These are phyloP conservation scores for Todiramphus saurophagus DNA, from an alignment of 2,113 vertebrate genomes.

Conservation along the genomic window DNA sequence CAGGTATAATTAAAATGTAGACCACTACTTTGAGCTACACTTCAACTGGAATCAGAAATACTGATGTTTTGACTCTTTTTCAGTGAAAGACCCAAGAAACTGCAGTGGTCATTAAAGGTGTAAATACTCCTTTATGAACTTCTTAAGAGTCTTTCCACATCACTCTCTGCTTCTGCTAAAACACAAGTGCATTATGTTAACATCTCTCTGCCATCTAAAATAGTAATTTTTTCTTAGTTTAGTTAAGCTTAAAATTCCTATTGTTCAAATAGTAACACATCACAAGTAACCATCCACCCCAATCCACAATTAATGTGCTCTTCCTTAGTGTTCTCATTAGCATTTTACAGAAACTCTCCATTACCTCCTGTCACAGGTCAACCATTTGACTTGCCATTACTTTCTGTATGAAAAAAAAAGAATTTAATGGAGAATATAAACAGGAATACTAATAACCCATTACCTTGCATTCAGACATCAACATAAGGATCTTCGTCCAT, in stretches of 20 bases:
- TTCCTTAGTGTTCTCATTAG: not conserved
- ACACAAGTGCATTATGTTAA: accelerated
- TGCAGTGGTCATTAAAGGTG: not conserved
- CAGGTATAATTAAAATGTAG: not conserved
- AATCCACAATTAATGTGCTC: not conserved
- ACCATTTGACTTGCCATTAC: accelerated
- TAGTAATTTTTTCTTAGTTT: not conserved
- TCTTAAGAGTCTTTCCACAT: not conserved
- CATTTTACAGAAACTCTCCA: not conserved
- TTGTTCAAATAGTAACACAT: not conserved
- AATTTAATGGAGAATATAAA: not conserved
- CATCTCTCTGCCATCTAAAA: not conserved
- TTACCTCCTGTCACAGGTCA: not conserved
- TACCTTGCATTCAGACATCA: not conserved
- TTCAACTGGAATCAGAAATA: not conserved
- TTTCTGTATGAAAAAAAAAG: not conserved
- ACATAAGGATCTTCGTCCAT: not conserved
- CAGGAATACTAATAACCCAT: not conserved
- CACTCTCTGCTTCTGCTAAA: not conserved
- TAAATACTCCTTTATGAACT: not conserved
- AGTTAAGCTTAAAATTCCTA: not conserved
- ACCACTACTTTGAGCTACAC: not conserved
- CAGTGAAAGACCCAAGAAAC: not conserved
- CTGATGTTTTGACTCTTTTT: not conserved
- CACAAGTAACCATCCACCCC: not conserved